Evolutionary conservation across 2,113 vertebrate genomes (phyloP).

Genomic region (Corythornis madagascariensis): DNA sequence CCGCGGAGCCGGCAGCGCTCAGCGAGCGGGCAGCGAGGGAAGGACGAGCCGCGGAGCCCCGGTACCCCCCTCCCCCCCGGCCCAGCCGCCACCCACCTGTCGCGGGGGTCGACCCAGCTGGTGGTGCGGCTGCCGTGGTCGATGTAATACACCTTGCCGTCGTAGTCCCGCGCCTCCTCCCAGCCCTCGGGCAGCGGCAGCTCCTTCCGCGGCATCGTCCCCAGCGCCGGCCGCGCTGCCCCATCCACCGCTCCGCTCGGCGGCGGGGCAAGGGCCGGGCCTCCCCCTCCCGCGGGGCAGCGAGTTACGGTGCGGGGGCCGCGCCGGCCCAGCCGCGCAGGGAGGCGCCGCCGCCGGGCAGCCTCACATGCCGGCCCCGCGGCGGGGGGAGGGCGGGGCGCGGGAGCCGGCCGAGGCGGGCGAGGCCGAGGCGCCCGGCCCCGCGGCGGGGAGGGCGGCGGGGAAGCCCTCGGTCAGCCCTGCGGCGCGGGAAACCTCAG

Average conservation of each 20-base stretch:
- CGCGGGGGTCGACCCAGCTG: constrained; percentile 96
- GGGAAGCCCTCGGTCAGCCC: neutral
- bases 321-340: neutral
- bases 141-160: constrained; percentile 95
- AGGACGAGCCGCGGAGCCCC: neutral
- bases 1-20: neutral
- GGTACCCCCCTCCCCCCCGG: neutral
- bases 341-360: neutral
- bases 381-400: neutral
- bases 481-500: neutral
- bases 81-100: constrained; percentile 81
- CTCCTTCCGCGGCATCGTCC: constrained; percentile 94
- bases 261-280: neutral
- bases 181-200: constrained; percentile 95
- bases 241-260: constrained; percentile 59
- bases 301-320: neutral
- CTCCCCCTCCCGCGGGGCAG: neutral
- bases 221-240: constrained; percentile 77
- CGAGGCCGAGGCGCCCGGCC: neutral
- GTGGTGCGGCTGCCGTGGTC: constrained; percentile 91
- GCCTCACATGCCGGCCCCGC: neutral
- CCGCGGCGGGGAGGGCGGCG: neutral
- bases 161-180: constrained; percentile 95
- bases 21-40: neutral
- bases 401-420: neutral